Conservation (phyloP, 2,797 vertebrate species). For the Anomalospiza imberbis region DNA sequence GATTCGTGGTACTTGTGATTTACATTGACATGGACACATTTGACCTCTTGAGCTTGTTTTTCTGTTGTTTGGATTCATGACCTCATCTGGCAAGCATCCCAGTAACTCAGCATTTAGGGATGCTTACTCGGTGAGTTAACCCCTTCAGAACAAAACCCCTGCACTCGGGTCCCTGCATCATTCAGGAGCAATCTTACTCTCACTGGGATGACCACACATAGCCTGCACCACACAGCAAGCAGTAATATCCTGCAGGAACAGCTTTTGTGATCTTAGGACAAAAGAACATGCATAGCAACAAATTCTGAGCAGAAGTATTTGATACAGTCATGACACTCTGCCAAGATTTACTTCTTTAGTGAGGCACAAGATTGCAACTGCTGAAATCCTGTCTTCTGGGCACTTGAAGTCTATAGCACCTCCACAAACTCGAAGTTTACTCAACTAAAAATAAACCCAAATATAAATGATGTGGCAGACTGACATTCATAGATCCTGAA, state of each 20-base stretch:
- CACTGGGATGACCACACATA: neutral
- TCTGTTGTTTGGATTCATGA: neutral
- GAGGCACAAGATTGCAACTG: neutral
- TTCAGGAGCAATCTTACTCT: neutral
- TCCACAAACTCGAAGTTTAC: neutral
- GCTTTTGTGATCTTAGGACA: neutral
- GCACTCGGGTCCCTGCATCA: neutral
- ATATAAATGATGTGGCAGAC: neutral
- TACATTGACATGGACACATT: neutral
- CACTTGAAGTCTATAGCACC: neutral
- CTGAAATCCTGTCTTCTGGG: constrained; percentile 3
- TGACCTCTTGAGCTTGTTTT: neutral
- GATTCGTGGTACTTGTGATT: neutral
- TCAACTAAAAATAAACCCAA: constrained; percentile 24
- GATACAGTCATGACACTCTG: neutral
- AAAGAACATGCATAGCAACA: neutral
- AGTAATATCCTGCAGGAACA: neutral
- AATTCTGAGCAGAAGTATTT: neutral
- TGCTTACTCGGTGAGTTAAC: neutral
- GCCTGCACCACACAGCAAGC: neutral
- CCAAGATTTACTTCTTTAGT: neutral
- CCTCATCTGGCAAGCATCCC: neutral
- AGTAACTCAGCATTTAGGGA: neutral
- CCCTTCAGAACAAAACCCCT: neutral
- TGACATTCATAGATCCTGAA: constrained; percentile 25